Percentiles rank a stretch among this genome's conserved stretches.
phyloP scores from a whole-genome alignment of 2,888 invertebrate species.

The Laspeyria flexula region DNA sequence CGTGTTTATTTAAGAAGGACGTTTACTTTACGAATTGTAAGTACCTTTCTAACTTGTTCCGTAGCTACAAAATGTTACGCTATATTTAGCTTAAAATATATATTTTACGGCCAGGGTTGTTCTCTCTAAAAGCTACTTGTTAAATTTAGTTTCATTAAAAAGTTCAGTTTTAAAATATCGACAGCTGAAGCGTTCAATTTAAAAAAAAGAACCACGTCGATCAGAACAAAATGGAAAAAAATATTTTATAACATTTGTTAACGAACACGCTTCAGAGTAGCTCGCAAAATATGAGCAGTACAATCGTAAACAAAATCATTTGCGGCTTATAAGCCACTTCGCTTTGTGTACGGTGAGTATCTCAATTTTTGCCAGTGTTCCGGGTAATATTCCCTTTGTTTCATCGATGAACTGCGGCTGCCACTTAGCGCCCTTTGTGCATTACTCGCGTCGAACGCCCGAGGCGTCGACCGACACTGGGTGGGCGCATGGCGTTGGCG shows the following conservation, averaged over 20 bases:
- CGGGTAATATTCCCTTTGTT: constrained; percentile 61
- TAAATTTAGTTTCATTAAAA: not conserved
- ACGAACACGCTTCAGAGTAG: constrained; percentile 22
- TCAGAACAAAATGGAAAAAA: constrained; percentile 5
- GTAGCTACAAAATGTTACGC: no score
- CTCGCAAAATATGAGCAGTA: constrained; percentile 28
- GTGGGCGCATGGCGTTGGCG: no score
- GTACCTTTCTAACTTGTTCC: no score
- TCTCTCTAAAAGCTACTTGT: no score
- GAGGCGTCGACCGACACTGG: constrained; percentile 46
- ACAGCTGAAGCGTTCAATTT: not conserved
- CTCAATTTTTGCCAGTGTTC: constrained; percentile 48
- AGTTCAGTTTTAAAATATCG: not conserved
- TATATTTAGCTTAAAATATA: no score
- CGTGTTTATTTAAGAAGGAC: no score
- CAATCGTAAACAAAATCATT: constrained; percentile 47
- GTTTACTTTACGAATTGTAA: no score
- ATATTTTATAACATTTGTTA: constrained; percentile 10
- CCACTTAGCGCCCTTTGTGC: constrained; percentile 76
- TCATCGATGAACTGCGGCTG: constrained; percentile 61
- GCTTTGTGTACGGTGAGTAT: constrained; percentile 39
- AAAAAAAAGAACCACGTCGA: not conserved
- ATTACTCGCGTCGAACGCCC: constrained; percentile 61
- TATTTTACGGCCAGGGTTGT: no score
- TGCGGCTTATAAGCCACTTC: constrained; percentile 40